These are phyloP conservation scores for Poeciliopsis turrubarensis DNA, from an alignment of 2,113 vertebrate species.

Conservation along the genomic window DNA sequence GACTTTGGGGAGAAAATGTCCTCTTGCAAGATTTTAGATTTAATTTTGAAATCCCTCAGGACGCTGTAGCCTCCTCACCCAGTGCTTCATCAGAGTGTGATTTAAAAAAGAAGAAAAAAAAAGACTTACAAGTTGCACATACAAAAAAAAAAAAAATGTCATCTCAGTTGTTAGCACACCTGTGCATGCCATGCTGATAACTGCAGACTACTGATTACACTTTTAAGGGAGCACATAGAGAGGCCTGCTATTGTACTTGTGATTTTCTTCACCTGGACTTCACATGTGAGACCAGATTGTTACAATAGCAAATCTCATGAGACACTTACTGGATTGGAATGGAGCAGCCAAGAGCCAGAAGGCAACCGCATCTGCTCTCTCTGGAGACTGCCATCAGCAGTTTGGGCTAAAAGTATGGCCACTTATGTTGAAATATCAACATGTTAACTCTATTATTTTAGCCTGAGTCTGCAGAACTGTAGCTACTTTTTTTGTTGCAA, in stretches of 20 bases:
- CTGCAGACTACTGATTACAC: conserved; percentile 41
- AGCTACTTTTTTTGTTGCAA: conserved; percentile 27
- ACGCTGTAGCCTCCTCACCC: conserved; percentile 24
- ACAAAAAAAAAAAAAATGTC: conserved; percentile 13
- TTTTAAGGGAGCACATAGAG: conserved; percentile 38
- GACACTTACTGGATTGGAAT: conserved; percentile 70
- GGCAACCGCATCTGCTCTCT: conserved; percentile 75
- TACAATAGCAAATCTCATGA: conserved; percentile 68
- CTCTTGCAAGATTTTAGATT: conserved; percentile 24
- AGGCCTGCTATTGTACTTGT: conserved; percentile 37
- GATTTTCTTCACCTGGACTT: conserved; percentile 57
- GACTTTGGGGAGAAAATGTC: conserved; percentile 38
- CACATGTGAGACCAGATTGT: conserved; percentile 41
- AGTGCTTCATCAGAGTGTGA: conserved; percentile 29
- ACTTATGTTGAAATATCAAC: conserved; percentile 57
- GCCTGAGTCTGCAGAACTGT: conserved; percentile 28
- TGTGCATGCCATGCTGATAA: conserved; percentile 40
- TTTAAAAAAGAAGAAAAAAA: conserved; percentile 9
- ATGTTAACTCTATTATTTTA: conserved; percentile 23
- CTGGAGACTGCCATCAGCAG: conserved; percentile 73
- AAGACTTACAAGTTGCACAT: conserved; percentile 14
- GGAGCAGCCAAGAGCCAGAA: conserved; percentile 69
- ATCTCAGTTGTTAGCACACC: conserved; percentile 50
- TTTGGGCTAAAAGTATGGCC: conserved; percentile 64
- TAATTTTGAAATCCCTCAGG: conserved; percentile 30